Evolutionary conservation across 2,113 vertebrate genomes (phyloP), one percentile per base, ranked within the genome.

Genomic region (Synodontis membranacea): DNA sequence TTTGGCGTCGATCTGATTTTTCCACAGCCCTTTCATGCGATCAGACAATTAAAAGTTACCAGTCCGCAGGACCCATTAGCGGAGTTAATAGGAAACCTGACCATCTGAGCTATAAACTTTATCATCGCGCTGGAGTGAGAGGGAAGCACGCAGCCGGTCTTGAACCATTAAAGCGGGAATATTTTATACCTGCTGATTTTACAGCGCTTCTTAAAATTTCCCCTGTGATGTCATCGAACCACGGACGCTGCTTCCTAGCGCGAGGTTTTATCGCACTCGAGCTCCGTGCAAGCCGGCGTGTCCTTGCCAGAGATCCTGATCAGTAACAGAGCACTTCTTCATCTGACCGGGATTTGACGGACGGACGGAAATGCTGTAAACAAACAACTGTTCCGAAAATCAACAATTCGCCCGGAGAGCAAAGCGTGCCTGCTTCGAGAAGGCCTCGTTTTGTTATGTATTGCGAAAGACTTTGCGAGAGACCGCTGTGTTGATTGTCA

Each of bases 41-140:
- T 88, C 86, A 37, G 84, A 90, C 83, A 84, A 88, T 90, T 86
- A 88, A 85, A 86, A 72, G 31, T 83, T 74, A 85, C 70, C 82
- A 87, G 83, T 80, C 78, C 82, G 82, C 82, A 88, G 78, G 68
- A 79, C 66, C 62, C 82, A 86, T 87, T 86, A 83, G 44, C 52
- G 56, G 19, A 86, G 80, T 88, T 88, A 75, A 79, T 56, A 87
- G 79, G 34, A 76, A 88, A 87, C 85, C 86, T 23, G 46, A 85
- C 70, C 87, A 90, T 80, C 86, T 87, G 87, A 87, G 62, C 89
- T 83, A 90, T 87, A 88, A 90, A 84, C 82, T 84, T 84, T 44
- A 86, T 28, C 87, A 60, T 58, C 28, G 17, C 39, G 39, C 70
- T 48, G 52, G 50, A 88, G 76, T 15, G 48, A 54, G 74, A 62